A percentile compares a stretch with the other conserved stretches of the same genome.
phyloP scores from a whole-genome alignment of 2,888 invertebrate species.

The Quadroppia sp. region DNA sequence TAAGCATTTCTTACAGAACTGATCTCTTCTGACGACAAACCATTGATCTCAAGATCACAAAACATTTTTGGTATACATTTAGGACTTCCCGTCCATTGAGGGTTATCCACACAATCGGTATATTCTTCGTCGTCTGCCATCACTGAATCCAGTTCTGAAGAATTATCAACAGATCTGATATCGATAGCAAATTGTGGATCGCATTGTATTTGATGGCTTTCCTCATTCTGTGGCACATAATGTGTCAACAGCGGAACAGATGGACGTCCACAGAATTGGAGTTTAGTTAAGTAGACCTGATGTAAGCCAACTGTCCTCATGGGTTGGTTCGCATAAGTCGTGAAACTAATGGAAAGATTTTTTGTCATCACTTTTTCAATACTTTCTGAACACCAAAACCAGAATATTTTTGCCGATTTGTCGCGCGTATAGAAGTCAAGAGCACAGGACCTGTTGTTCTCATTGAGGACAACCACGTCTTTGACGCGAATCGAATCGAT shows the following conservation, averaged over 20 bases:
- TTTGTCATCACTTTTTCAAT: background rate
- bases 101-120: background rate
- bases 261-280: conserved; percentile 13
- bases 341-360: background rate
- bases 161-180: background rate
- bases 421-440: background rate
- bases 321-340: background rate
- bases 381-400: conserved; percentile 25
- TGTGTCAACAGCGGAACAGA: background rate
- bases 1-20: conserved; percentile 24
- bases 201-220: background rate
- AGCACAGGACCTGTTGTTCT: conserved; percentile 1
- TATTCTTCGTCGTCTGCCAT: background rate
- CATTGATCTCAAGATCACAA: background rate
- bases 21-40: background rate
- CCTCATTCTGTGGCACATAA: background rate
- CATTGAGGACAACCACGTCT: background rate
- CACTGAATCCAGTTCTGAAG: background rate
- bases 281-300: conserved; percentile 32
- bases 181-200: background rate
- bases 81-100: conserved; percentile 11
- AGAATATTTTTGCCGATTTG: conserved; percentile 14
- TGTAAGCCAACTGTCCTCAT: conserved; percentile 14
- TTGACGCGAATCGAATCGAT: background rate
- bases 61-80: background rate